These are phyloP conservation scores for Vanacampus margaritifer DNA, from an alignment of 2,113 vertebrate genomes.

Conservation along the genomic window DNA sequence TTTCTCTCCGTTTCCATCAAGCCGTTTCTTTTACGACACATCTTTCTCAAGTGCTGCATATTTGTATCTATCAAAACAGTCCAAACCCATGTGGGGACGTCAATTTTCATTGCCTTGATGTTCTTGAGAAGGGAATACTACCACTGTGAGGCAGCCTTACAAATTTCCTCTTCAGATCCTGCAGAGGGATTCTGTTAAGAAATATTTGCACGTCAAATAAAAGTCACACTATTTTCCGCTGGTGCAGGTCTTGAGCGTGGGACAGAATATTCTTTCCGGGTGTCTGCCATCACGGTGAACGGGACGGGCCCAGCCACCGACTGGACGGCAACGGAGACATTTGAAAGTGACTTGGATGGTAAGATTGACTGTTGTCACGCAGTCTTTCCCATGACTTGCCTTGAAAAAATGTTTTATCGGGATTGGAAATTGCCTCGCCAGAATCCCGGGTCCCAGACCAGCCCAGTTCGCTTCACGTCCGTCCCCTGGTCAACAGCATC, in stretches of 20 bases:
- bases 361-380: conserved; percentile 31
- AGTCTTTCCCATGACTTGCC: neutral
- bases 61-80: conserved; percentile 1
- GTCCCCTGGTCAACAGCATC: conserved; percentile 90
- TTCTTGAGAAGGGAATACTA: conserved; percentile 10
- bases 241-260: conserved; percentile 85
- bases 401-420: neutral
- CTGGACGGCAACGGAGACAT: conserved; percentile 88
- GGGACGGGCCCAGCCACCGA: conserved; percentile 90
- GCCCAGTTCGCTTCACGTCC: conserved; percentile 93
- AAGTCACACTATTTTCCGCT: neutral
- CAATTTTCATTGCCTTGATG: conserved; percentile 1
- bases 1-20: neutral
- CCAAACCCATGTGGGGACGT: conserved; percentile 17
- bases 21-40: conserved; percentile 1
- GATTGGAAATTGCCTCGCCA: conserved; percentile 37
- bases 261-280: conserved; percentile 90
- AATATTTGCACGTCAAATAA: conserved; percentile 28
- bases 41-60: neutral
- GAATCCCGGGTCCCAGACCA: conserved; percentile 91
- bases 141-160: conserved; percentile 6
- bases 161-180: conserved; percentile 24
- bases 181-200: conserved; percentile 3
- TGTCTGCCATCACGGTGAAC: conserved; percentile 87
- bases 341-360: conserved; percentile 97